phyloP scores from a whole-genome alignment of 2,113 vertebrate genomes.

The Halcyon senegalensis region DNA sequence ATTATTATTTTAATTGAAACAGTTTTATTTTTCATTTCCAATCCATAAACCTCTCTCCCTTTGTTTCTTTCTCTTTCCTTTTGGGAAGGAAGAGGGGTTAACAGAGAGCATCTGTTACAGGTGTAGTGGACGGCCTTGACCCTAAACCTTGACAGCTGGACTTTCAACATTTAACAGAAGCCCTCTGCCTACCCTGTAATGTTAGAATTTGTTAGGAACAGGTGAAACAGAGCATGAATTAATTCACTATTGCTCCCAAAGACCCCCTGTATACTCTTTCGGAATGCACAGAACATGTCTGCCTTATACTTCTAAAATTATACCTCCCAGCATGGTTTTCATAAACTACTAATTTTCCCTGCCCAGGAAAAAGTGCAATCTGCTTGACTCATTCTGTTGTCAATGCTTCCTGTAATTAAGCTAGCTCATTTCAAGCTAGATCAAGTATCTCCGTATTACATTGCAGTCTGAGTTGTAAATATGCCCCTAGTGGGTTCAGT shows the following conservation, averaged over 20 bases:
- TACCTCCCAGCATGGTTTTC: neutral
- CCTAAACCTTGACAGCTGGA: too few species aligned
- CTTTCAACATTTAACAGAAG: neutral
- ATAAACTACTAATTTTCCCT: neutral
- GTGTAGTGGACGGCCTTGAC: too few species aligned
- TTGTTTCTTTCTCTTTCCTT: too few species aligned
- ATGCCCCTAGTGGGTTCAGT: neutral
- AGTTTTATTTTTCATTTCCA: too few species aligned
- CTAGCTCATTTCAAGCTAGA: neutral
- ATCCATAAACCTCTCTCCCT: too few species aligned
- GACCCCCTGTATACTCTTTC: neutral
- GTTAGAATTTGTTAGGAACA: neutral
- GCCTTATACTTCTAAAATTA: neutral
- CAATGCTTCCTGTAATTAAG: neutral
- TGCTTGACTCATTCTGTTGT: neutral
- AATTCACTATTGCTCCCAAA: neutral
- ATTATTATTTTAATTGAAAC: too few species aligned
- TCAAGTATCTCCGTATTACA: neutral
- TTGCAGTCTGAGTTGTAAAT: neutral
- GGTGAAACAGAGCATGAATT: neutral
- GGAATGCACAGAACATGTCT: neutral
- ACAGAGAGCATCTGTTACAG: too few species aligned
- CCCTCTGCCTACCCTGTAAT: neutral
- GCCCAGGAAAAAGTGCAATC: neutral
- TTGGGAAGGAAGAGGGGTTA: too few species aligned